These are phyloP conservation scores for Tipula vernalis DNA, from an alignment of 2,888 invertebrate genomes.

Conservation along the genomic window DNA sequence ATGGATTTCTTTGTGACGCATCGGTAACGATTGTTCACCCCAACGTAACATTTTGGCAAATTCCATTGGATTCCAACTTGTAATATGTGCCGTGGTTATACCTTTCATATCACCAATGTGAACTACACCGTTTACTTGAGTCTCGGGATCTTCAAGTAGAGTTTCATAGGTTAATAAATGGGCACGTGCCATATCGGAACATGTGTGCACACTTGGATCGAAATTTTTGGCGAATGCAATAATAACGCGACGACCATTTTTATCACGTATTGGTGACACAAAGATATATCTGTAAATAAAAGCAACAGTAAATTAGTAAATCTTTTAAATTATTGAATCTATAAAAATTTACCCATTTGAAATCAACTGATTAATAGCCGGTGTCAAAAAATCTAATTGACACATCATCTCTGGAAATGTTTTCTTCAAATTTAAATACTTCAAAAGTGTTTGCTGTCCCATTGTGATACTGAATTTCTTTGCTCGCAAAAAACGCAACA, in stretches of 20 bases:
- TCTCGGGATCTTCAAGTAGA: slow-evolving; percentile 58
- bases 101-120: slow-evolving; percentile 58
- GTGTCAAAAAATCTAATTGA: slow-evolving; percentile 51
- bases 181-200: slow-evolving; percentile 56
- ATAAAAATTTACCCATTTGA: slow-evolving; percentile 42
- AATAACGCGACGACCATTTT: slow-evolving; percentile 58
- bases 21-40: slow-evolving; percentile 71
- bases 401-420: slow-evolving; percentile 51
- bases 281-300: slow-evolving; percentile 48
- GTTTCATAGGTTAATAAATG: slow-evolving; percentile 63
- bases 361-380: slow-evolving; percentile 49
- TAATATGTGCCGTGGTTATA: slow-evolving; percentile 48
- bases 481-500: slow-evolving; percentile 60
- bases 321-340: not conserved
- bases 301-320: not conserved
- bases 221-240: slow-evolving; percentile 43
- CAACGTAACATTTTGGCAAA: slow-evolving; percentile 57
- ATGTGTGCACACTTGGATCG: slow-evolving; percentile 50
- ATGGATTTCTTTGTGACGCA: slow-evolving; percentile 67
- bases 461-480: slow-evolving; percentile 69
- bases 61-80: slow-evolving; percentile 60
- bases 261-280: slow-evolving; percentile 60
- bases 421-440: slow-evolving; percentile 61
- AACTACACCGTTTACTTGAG: slow-evolving; percentile 61
- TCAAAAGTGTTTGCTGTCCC: slow-evolving; percentile 64